phyloP scores from a whole-genome alignment of 2,797 vertebrate genomes.

The Gobio occitaniae region DNA sequence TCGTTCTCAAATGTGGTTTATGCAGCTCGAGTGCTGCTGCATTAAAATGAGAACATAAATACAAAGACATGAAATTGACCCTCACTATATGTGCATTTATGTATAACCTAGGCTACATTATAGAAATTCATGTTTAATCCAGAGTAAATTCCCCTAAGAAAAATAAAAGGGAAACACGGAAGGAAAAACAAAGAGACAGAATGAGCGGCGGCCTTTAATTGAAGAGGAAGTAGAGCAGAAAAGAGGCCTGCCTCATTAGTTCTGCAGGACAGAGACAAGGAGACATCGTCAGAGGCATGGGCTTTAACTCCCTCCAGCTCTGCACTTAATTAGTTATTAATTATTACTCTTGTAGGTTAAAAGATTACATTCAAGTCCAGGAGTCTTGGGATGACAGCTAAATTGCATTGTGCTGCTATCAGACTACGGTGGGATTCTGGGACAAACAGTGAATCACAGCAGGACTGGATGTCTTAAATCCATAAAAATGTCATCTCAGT shows the following conservation, averaged over 20 bases:
- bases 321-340: conserved; percentile 35
- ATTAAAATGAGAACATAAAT: not conserved
- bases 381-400: not conserved
- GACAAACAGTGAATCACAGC: not conserved
- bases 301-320: not conserved
- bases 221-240: conserved; percentile 60
- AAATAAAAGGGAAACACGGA: conserved; percentile 46
- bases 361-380: conserved; percentile 4
- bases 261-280: conserved; percentile 20
- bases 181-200: conserved; percentile 32
- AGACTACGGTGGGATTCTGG: not conserved
- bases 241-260: conserved; percentile 43
- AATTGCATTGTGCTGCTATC: conserved; percentile 10
- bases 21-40: not conserved
- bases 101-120: conserved; percentile 21
- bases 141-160: conserved; percentile 50
- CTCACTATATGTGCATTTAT: not conserved
- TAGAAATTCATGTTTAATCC: conserved; percentile 41
- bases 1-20: not conserved
- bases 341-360: conserved; percentile 36
- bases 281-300: not conserved
- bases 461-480: conserved; percentile 2
- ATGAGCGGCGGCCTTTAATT: conserved; percentile 48
- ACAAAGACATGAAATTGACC: not conserved
- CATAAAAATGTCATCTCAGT: not conserved